Base-by-base conservation (phyloP, 2,797 vertebrate genomes). In the Phrynocephalus vlangalii region DNA sequence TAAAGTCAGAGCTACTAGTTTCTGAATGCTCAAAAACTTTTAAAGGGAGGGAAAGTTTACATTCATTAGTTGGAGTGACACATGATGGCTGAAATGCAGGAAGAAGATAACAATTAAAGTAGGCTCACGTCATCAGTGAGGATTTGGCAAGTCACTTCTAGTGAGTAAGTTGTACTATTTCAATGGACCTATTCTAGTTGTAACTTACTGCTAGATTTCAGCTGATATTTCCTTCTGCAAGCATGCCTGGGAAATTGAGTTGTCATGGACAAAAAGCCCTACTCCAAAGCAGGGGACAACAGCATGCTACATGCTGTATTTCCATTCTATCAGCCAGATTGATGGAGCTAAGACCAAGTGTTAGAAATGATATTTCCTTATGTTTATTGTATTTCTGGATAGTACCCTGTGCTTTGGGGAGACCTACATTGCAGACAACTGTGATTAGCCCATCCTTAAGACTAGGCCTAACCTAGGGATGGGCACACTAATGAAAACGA, bases 341-440 rank as follows among this genome's bases (percentile, higher is more conserved):
- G 78, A n/a, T 89, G 83, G 5, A 33, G 68, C 66, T 76, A 79
- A 87, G 83, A 63, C 80, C 48, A 66, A 78, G 44, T 68, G 15
- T 48, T 56, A 38, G 33, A 30, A 77, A 3, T 9, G 24, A 77
- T 67, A 48, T 16, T 67, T 67, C 16, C 15, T 48, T 56, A 38
- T 66, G 22, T 13, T 48, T 63, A 85, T 0, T 76, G 8, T 16
- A 8, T 20, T 4, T 84, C 1, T 68, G 66, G 26, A 24, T 6
- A 68, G 15, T 44, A 22, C 38, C 38, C 38, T 7, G 1, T 18
- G 22, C 18, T 8, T 22, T 76, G 33, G 10, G 44, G 44, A 6
- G 48, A 52, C 16, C 15, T 68, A 52, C 30, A 6, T 1, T 5
- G 1, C 13, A 38, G 28, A 8, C 15, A 79, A 26, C 28, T 56